Evolutionary conservation across 2,113 vertebrate genomes (phyloP), one percentile per base, ranked within the genome.

Genomic region (Desmodus rotundus): DNA sequence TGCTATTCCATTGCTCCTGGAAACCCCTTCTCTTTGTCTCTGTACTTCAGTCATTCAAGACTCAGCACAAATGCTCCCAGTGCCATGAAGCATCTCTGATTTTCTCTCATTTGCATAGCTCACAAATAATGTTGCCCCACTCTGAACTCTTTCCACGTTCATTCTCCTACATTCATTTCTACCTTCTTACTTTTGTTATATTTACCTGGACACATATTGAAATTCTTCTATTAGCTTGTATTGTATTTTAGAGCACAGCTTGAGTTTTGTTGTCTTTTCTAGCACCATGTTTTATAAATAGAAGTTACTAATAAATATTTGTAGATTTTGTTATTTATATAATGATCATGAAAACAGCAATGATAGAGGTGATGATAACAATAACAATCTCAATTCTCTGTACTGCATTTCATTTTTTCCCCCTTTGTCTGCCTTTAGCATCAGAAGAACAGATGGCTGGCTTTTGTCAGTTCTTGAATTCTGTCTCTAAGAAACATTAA

Each of bases 361-460:
- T 36, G 58, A 61, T 36, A 84, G 61, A 83, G 10, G n/a, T 36
- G 36, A 26, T 54, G 24, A 61, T 73, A 36, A 26, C 16, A 77
- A 36, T 20, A 50, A 45, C 92, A 93, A 96, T 94, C 92, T 93
- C 80, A 93, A 96, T 58, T 67, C 83, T 84, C 83, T 87, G 76
- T 33, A 91, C 58, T 84, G 54, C 58, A 90, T 95, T 96, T 92
- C 94, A 73, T 96, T 96, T 87, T 94, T 95, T 95, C 87, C 52
- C 93, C 70, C 90, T 97, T 96, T 93, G 96, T 93, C 93, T 98
- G 97, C 92, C 96, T 95, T 76, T 76, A 95, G 80, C 76, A 92
- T 92, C 72, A 94, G 93, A 94, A 93, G 76, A 97, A 97, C 96
- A 97, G 96, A 97, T 97, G 96, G 87, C 78, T 43, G 84, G 95